Percentiles rank a stretch among this genome's conserved stretches.
phyloP scores from a whole-genome alignment of 2,797 vertebrate genomes.

The Calcarius lapponicus region DNA sequence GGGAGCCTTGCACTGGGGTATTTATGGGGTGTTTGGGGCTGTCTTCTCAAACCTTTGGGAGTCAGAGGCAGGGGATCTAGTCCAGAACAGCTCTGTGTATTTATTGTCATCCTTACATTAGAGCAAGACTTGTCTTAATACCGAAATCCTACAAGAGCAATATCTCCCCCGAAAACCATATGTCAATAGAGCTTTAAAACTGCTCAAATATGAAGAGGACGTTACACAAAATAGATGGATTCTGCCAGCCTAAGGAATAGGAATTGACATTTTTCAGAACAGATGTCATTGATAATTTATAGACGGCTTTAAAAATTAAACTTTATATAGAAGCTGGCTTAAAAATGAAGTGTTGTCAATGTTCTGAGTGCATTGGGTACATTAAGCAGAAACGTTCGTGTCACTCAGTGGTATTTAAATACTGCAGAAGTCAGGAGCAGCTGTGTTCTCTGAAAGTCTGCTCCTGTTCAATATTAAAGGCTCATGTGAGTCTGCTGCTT shows the following conservation, averaged over 20 bases:
- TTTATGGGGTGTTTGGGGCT: neutral
- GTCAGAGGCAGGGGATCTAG: neutral
- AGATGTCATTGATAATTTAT: conserved; percentile 68
- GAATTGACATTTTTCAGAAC: conserved; percentile 51
- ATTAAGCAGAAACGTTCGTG: neutral
- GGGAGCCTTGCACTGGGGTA: neutral
- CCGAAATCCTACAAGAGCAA: neutral
- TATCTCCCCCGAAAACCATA: neutral
- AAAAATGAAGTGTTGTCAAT: conserved; percentile 55
- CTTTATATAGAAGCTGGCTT: conserved; percentile 24
- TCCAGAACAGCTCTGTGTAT: neutral
- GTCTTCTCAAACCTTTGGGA: neutral
- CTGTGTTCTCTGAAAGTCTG: neutral
- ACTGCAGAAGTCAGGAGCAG: conserved; percentile 30
- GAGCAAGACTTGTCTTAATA: neutral
- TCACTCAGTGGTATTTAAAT: conserved; percentile 10
- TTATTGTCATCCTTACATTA: neutral
- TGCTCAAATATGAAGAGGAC: neutral
- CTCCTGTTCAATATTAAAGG: neutral
- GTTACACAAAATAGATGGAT: neutral
- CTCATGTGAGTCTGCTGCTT: neutral
- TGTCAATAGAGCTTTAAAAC: neutral
- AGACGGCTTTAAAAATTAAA: conserved; percentile 68
- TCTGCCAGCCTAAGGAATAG: conserved; percentile 11
- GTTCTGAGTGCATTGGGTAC: conserved; percentile 43